Evolutionary conservation across 2,888 invertebrate genomes (phyloP), one percentile per base, ranked within the genome.

Genomic region (Melieria picta): DNA sequence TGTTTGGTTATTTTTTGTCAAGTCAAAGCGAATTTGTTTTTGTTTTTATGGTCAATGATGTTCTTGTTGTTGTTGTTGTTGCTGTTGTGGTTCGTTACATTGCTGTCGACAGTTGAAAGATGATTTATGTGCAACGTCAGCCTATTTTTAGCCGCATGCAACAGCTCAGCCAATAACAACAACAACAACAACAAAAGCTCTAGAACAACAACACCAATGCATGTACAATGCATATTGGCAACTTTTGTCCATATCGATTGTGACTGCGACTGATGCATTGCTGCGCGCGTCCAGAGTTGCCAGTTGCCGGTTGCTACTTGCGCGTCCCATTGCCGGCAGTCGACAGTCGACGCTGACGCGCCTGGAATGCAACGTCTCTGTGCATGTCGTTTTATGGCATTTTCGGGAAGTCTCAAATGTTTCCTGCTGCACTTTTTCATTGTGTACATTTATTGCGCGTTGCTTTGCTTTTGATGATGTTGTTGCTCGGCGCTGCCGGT

Each of bases 181-280:
- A 7, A 13, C 52, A 52, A 46, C 1, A 69, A 56, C 52, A 56
- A 47, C 50, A 48, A 67, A 66, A 61, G 11, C 7, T 42, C n/a
- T 4, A 52, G 16, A 61, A 7, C 46, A 43, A 68, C 61, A 50
- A 62, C 69, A 62, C 10, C 30, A 47, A 50, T 63, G 7, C 11
- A 52, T 52, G 52, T 52, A 13, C 11, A 52, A 13, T 52, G 11
- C 13, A 13, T 52, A 13, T 52, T 52, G n/a, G 71, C 68, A 62
- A 68, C 69, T 74, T 65, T 75, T 73, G 72, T 69, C 70, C 30
- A 72, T 75, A 68, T 72, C 67, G 63, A 56, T 69, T 63, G 60
- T 52, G 73, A 58, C 62, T 72, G 42, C 45, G 64, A 57, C 62
- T 65, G n/a, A 58, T 43, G 63, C 57, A 56, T 58, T 66, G 58